Evolutionary conservation across 2,888 invertebrate genomes (phyloP), one percentile per base, ranked within the genome.

Genomic region (Sepioteuthis lessoniana): DNA sequence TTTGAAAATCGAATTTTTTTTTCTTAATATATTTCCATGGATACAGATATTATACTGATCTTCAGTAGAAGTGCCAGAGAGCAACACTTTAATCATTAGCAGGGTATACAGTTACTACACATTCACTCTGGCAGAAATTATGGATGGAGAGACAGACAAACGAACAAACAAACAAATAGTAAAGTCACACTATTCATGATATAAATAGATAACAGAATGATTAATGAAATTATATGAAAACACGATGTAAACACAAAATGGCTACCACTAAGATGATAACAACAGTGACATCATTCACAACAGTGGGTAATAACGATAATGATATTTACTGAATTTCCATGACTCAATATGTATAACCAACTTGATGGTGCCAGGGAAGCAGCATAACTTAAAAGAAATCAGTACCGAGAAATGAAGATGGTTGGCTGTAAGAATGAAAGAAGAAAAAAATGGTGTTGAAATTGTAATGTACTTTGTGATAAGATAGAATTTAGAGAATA

Each of bases 281-380:
- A 76, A 13, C 76, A 42, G 42, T 42, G 28, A 55, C 21, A 55
- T 28, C 55, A 76, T 76, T 76, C 76, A 76, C 76, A 76, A 76
- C 76, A 76, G 76, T n/a, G 10, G n/a, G 19, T 76, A 76, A 76
- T 76, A 76, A 76, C n/a, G 76, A 76, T 76, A 76, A 76, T 76
- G 76, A 76, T 76, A 76, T 76, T 76, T 76, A 76, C 76, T 76
- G 76, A 76, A 76, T 76, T n/a, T 76, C 76, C 76, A 76, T 76
- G 76, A 60, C 60, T 60, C 60, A 60, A 60, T 60, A 60, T 60
- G 60, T 60, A 60, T 60, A 60, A 60, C 60, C 60, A 10, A 60
- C 60, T 60, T 60, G 60, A 60, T 31, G 60, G 60, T 60, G 60
- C 60, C 60, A 60, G 60, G 60, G 60, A 60, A 60, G 60, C 60